phyloP scores from a whole-genome alignment of 2,888 invertebrate species.

The Pachycephus smyrnensis region DNA sequence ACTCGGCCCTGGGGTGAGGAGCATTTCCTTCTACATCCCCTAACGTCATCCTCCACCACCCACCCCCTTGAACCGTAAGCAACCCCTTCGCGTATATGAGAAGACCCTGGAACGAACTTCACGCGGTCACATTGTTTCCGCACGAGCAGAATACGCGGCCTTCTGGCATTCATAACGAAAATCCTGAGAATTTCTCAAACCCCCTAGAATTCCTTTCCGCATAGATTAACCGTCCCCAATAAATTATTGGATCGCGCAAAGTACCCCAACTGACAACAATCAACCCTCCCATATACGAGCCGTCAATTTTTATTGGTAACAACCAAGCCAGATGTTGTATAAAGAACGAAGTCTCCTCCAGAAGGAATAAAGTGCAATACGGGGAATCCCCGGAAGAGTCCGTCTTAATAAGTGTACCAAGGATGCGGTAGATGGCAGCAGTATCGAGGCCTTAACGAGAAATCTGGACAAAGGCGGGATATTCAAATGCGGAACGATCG shows the following conservation, averaged over 20 bases:
- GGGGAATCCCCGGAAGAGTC: not conserved
- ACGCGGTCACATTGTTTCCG: not conserved
- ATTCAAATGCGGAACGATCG: slow-evolving; percentile 23
- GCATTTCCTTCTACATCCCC: not conserved
- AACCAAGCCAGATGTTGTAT: not conserved
- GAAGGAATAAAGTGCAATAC: not conserved
- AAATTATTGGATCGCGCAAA: not conserved
- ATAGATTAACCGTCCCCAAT: not conserved
- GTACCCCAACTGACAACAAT: not conserved
- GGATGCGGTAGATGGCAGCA: not conserved
- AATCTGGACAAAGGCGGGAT: slow-evolving; percentile 17
- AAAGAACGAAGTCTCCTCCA: not conserved
- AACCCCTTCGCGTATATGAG: not conserved
- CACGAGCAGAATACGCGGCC: not conserved
- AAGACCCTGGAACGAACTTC: not conserved
- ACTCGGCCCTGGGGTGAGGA: not conserved
- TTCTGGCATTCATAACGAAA: not conserved
- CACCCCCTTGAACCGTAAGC: not conserved
- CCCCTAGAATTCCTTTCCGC: not conserved
- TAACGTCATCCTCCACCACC: not conserved
- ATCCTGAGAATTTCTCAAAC: not conserved
- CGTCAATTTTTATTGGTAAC: not conserved
- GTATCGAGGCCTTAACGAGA: slow-evolving; percentile 12
- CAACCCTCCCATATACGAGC: not conserved
- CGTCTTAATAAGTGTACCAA: not conserved